Conservation (phyloP, 2,113 vertebrate species). For the Cyanoliseus patagonus region DNA sequence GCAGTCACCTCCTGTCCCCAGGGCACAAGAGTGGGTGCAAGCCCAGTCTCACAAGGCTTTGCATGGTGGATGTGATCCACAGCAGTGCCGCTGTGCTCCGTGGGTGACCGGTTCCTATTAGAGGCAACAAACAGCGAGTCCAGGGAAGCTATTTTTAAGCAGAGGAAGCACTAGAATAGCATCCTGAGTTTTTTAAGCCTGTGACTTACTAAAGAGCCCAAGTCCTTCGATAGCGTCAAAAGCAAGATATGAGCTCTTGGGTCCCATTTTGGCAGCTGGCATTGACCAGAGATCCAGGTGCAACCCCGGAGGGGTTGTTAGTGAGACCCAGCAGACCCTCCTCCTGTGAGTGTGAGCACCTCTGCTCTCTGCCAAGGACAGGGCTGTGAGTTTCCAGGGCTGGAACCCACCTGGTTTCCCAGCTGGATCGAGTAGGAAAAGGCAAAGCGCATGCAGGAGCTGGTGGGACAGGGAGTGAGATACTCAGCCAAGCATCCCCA, state of each 20-base stretch:
- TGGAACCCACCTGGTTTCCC: conserved; percentile 43
- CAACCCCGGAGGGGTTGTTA: neutral
- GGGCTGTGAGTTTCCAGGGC: neutral
- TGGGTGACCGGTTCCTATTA: conserved; percentile 66
- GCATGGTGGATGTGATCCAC: conserved; percentile 15
- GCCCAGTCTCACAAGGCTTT: neutral
- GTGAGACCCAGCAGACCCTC: neutral
- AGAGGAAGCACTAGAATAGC: conserved; percentile 72
- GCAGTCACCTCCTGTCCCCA: neutral
- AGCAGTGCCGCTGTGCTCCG: conserved; percentile 25
- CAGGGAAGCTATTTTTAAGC: conserved; percentile 70
- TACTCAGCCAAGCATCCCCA: neutral
- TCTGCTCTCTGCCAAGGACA: neutral
- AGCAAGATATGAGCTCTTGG: neutral
- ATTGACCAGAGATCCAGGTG: neutral
- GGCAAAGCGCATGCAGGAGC: neutral
- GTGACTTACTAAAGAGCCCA: conserved; percentile 56
- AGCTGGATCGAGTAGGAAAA: conserved; percentile 16
- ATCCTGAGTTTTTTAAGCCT: conserved; percentile 68
- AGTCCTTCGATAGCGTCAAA: conserved; percentile 47
- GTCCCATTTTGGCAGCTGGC: neutral
- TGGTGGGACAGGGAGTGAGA: neutral
- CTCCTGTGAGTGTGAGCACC: neutral
- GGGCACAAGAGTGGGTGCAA: neutral
- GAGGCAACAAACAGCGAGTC: conserved; percentile 61